phyloP scores from a whole-genome alignment of 2,797 vertebrate species.

The Spinibarbus caldwelli region DNA sequence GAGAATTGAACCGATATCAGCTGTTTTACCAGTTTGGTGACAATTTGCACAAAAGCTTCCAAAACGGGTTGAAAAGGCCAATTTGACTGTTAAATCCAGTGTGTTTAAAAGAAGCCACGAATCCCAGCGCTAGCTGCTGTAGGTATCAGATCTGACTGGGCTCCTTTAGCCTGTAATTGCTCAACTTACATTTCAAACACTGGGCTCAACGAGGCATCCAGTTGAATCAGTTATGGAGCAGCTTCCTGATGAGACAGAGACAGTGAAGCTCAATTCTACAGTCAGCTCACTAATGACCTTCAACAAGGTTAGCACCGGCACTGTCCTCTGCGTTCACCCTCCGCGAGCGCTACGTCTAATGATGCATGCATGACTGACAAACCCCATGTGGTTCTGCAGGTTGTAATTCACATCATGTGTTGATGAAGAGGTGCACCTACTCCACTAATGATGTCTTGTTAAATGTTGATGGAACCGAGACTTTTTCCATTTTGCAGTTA shows the following conservation, averaged over 20 bases:
- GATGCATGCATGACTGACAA: conserved; percentile 64
- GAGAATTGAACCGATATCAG: not conserved
- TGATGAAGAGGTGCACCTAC: conserved; percentile 59
- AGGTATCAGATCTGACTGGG: conserved; percentile 42
- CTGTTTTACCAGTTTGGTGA: not conserved
- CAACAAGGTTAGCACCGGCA: conserved; percentile 59
- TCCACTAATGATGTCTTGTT: conserved; percentile 60
- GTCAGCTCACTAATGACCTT: conserved; percentile 58
- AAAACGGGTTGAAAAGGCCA: conserved; percentile 8
- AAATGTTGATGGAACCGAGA: conserved; percentile 48
- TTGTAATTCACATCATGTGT: conserved; percentile 63
- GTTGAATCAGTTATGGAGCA: conserved; percentile 59
- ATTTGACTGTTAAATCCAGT: conserved; percentile 36
- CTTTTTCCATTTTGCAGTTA: conserved; percentile 41
- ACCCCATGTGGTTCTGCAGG: conserved; percentile 63
- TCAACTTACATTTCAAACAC: conserved; percentile 59
- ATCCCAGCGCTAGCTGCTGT: conserved; percentile 11
- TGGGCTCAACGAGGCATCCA: conserved; percentile 58
- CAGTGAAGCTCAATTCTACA: conserved; percentile 39
- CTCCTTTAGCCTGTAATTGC: conserved; percentile 57
- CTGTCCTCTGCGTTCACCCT: conserved; percentile 53
- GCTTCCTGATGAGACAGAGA: conserved; percentile 59
- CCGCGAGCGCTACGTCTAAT: conserved; percentile 54
- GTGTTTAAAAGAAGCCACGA: conserved; percentile 27
- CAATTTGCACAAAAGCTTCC: not conserved